Evolutionary conservation across 2,888 invertebrate species (phyloP), one percentile per base, ranked within the genome.

Genomic region (Heliconius sara): DNA sequence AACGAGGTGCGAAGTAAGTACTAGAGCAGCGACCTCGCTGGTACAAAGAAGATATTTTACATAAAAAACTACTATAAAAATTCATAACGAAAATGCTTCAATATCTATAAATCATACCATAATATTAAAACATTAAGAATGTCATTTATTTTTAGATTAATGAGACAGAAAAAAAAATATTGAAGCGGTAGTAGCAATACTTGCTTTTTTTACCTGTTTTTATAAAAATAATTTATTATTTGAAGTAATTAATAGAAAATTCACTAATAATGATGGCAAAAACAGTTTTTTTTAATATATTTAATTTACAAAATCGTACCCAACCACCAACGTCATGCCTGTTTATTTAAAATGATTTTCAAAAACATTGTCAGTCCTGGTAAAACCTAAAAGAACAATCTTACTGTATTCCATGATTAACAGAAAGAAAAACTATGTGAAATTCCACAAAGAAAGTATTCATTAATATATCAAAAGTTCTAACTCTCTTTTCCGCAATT

Each of bases 1-100:
- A 82, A 82, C 79, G 76, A 80, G 80, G 76, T 72, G 76, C 30
- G 57, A 80, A 77, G n/a, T 22, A 25, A 65, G 72, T 39, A 19
- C 57, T 19, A 57, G 57, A 39, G 72, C n/a, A 60, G 34, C 34
- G 60, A 73, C 73, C 30, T 12, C 30, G 2, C 34, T 60, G 3
- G 12, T 30, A 34, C n/a, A n/a, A 25, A 0, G 0, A 25, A 60
- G 10, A 60, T 60, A 60, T n/a, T 60, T n/a, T 52, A 52, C 7
- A n/a, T 60, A 60, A 60, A 60, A 57, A n/a, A n/a, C 60, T 60
- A 60, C n/a, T 60, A 57, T 57, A 57, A 19, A 57, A 57, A 57
- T 22, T 22, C 57, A 57, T 57, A 9, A 22, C 6, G 57, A 9
- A 57, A 22, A 57, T 57, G 16, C 47, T 47, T 57, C 7, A 22